Percentiles rank a stretch among this genome's conserved stretches.
Conservation (phyloP, 2,888 invertebrate species). For the Zygogramma bicolorata region DNA sequence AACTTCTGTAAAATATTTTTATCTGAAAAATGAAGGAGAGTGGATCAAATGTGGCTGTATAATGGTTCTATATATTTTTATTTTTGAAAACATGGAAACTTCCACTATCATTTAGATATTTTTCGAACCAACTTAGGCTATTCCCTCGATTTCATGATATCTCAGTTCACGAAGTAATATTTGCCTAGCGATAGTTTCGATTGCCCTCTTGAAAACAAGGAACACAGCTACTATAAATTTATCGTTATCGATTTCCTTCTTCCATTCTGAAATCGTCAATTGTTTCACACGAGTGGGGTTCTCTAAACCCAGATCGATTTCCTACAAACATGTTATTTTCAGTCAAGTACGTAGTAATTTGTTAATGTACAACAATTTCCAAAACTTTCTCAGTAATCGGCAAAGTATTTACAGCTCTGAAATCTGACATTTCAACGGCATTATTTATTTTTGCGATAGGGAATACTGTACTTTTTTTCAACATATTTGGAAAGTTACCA, state of each 20-base stretch:
- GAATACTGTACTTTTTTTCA: too few relatives aligned
- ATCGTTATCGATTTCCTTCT: not conserved
- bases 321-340: not conserved
- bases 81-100: too few relatives aligned
- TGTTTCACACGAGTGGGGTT: not conserved
- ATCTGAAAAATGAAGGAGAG: too few relatives aligned
- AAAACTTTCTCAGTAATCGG: not conserved
- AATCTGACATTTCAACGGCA: too few relatives aligned
- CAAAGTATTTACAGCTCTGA: too few relatives aligned
- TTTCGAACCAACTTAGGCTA: not conserved
- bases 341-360: not conserved
- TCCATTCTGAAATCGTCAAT: not conserved
- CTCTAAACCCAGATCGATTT: not conserved
- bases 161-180: not conserved
- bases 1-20: too few relatives aligned
- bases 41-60: too few relatives aligned
- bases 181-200: not conserved
- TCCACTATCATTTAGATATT: too few relatives aligned
- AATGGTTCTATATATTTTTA: too few relatives aligned
- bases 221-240: not conserved
- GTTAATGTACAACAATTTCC: not conserved
- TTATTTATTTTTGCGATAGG: too few relatives aligned
- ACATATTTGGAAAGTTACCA: too few relatives aligned
- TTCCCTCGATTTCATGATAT: not conserved
- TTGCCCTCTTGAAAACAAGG: not conserved